Evolutionary conservation across 2,888 invertebrate genomes (phyloP).

Genomic region (Tipula unca): DNA sequence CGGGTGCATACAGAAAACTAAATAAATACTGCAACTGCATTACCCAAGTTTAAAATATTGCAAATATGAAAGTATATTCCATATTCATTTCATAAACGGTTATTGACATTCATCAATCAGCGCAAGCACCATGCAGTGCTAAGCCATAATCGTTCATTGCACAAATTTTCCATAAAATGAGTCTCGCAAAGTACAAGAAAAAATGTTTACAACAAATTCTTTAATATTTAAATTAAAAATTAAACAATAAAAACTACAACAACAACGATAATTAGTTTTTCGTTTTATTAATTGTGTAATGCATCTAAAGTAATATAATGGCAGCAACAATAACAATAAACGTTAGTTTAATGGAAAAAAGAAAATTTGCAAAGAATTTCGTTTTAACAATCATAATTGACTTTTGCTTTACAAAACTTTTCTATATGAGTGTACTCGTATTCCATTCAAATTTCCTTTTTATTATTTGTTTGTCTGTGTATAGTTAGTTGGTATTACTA

Average conservation of each 20-base stretch:
- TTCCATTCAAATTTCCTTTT: neutral
- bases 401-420: neutral
- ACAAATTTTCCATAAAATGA: neutral
- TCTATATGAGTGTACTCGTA: too few species aligned
- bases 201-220: neutral
- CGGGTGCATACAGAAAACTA: too few species aligned
- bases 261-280: neutral
- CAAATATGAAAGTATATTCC: neutral
- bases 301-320: neutral
- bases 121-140: neutral
- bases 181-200: neutral
- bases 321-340: neutral
- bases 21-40: too few species aligned
- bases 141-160: neutral
- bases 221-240: neutral
- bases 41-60: neutral
- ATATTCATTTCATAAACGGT: neutral
- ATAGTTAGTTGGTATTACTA: neutral
- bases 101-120: neutral
- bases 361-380: neutral
- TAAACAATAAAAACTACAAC: neutral
- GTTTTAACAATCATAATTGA: neutral
- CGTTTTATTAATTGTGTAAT: neutral
- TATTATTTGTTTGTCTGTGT: neutral
- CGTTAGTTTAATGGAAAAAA: neutral